Base-by-base conservation (phyloP, 2,797 vertebrate genomes). In the Paguma larvata region DNA sequence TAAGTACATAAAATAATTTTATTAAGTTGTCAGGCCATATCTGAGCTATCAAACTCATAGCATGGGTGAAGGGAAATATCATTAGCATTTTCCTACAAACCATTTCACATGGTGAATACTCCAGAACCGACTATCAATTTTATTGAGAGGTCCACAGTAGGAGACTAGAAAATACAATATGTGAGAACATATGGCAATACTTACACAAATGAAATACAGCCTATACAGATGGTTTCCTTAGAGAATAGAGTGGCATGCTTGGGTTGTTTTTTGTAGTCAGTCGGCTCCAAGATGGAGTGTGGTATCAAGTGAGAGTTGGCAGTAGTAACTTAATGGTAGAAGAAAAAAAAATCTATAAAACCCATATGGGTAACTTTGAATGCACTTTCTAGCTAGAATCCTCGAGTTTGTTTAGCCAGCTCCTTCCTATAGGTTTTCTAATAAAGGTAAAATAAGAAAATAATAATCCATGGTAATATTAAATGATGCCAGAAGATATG, bases 121-220 rank as follows among this genome's bases (percentile, higher is more conserved):
- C 41, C 12, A 25, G 21, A 70, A 56, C 21, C 48, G 63, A 41
- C n/a, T 38, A 84, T 75, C 78, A 94, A 67, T 65, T 88, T 97
- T 77, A 73, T 32, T 70, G 77, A 72, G 85, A 89, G 44, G 56
- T 85, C 53, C 41, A 32, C 51, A 34, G 25, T 84, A 90, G 44
- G 56, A 21, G 38, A 65, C 72, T 73, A 56, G 82, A 65, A 96
- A 68, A 19, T n/a, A 30, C 82, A 90, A 65, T 97, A 59, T 94
- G 90, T 38, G 56, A 75, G 56, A 67, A 34, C 92, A 92, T 92
- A 88, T 88, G 89, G 85, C 27, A 27, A 41, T 32, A 59, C 44
- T 91, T 77, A 88, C n/a, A 75, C 30, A 85, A 73, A 59, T 75
- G 77, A 92, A 80, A 68, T 88, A 65, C 63, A 87, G 48, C 21